Conservation (phyloP, 2,888 invertebrate genomes). For the Fragum sueziense region DNA sequence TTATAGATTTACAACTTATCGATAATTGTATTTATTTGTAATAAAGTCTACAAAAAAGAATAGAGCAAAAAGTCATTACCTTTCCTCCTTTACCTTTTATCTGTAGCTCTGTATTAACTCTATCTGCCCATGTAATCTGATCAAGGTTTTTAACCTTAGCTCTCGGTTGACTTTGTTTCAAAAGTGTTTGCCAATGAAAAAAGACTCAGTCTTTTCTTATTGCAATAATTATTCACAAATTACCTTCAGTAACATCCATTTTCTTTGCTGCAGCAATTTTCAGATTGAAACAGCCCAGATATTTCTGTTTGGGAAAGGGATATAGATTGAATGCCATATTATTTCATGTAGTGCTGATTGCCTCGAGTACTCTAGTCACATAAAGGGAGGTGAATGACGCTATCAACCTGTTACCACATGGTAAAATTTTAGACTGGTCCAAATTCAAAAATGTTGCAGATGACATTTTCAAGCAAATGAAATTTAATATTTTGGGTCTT, state of each 20-base stretch:
- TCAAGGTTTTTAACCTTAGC: not conserved
- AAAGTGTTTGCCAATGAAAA: not conserved
- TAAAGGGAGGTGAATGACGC: not conserved
- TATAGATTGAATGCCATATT: not conserved
- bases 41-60: too few species aligned
- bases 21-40: too few species aligned
- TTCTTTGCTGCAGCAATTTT: not conserved
- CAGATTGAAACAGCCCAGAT: not conserved
- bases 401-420: not conserved
- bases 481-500: too few species aligned
- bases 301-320: not conserved
- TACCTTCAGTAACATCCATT: not conserved
- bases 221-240: not conserved
- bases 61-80: too few species aligned
- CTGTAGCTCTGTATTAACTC: too few species aligned
- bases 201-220: not conserved
- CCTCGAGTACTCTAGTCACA: not conserved
- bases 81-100: too few species aligned
- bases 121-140: not conserved
- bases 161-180: not conserved
- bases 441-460: too few species aligned
- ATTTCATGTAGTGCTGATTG: not conserved
- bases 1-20: too few species aligned
- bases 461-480: too few species aligned
- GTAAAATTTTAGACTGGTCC: too few species aligned